Conservation (phyloP, 2,888 invertebrate species). For the Schrankia costaestrigalis region DNA sequence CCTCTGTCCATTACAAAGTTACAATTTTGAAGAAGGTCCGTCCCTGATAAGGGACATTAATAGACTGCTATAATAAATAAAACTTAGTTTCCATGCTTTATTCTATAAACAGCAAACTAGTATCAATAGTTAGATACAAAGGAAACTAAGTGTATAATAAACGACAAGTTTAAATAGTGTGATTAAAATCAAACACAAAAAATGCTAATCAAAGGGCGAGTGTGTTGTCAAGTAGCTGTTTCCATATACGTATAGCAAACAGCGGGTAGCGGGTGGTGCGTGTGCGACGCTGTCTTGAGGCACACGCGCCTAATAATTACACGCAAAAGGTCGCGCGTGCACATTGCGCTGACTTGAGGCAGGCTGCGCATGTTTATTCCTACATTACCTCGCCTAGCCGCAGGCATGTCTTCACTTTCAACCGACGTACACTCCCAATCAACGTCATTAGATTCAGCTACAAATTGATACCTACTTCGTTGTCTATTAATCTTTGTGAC, state of each 20-base stretch:
- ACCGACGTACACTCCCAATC: no score
- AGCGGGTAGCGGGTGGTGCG: slow-evolving; percentile 35
- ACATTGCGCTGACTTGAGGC: slow-evolving; percentile 59
- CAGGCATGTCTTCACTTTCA: slow-evolving; percentile 30
- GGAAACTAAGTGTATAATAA: slow-evolving; percentile 24
- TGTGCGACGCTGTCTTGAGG: slow-evolving; percentile 36
- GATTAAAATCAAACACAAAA: slow-evolving; percentile 65
- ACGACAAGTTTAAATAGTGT: slow-evolving; percentile 42
- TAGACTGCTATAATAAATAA: no score
- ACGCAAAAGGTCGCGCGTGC: slow-evolving; percentile 74
- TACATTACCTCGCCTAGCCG: slow-evolving; percentile 24
- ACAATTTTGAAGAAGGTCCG: no score
- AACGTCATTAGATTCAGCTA: no score
- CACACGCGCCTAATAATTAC: slow-evolving; percentile 75
- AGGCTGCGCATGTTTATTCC: slow-evolving; percentile 35
- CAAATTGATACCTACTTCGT: no score
- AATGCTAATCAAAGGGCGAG: slow-evolving; percentile 58
- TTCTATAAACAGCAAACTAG: no score
- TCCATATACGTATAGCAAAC: slow-evolving; percentile 56
- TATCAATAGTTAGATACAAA: slow-evolving; percentile 1
- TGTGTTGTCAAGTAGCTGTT: slow-evolving; percentile 56
- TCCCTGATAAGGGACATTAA: no score
- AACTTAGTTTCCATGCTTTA: no score
- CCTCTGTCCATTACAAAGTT: no score
- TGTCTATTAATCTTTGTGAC: no score